Evolutionary conservation across 2,797 vertebrate species (phyloP).

Genomic region (Phoebastria nigripes): DNA sequence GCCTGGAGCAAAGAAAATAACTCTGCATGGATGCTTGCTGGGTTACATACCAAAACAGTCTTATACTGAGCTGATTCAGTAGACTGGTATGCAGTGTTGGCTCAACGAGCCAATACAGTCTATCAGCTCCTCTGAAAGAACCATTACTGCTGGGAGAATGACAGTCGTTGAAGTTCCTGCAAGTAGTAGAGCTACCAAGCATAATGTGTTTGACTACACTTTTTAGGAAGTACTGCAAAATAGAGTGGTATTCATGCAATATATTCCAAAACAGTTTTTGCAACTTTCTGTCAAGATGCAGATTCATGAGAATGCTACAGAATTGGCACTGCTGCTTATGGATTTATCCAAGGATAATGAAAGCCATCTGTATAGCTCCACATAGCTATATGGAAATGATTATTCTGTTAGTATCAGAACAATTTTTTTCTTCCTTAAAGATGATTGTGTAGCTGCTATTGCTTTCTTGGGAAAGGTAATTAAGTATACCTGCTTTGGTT

Average conservation of each 20-base stretch:
- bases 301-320: rapidly evolving
- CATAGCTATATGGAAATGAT: neutral
- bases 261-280: neutral
- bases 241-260: neutral
- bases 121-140: neutral
- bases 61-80: slow-evolving; percentile 41
- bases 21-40: slow-evolving; percentile 23
- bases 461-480: neutral
- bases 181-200: neutral
- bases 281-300: neutral
- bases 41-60: slow-evolving; percentile 29
- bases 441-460: neutral
- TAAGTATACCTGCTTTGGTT: neutral
- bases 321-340: neutral
- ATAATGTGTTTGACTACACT: neutral
- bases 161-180: neutral
- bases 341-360: neutral
- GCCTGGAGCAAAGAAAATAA: slow-evolving; percentile 47
- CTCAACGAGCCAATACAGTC: neutral
- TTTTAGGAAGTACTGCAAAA: neutral
- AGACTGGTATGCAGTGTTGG: slow-evolving; percentile 21
- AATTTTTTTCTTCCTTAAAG: neutral
- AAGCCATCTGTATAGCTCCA: neutral
- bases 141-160: neutral
- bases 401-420: neutral